Conservation (phyloP, 2,888 invertebrate species). For the Ectemnius lituratus region DNA sequence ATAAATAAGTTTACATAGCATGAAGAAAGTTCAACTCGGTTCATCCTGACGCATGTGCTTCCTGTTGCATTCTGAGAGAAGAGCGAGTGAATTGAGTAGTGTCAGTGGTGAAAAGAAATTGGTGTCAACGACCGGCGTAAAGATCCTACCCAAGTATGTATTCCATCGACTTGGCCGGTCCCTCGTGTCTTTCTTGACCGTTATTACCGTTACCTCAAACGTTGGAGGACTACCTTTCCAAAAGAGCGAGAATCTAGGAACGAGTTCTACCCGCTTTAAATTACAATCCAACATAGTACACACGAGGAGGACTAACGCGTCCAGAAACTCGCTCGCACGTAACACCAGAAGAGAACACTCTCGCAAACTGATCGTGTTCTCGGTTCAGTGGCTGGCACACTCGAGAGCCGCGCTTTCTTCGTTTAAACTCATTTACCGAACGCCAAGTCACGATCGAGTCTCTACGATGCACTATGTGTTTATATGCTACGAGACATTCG, state of each 20-base stretch:
- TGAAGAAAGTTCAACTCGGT: too few relatives aligned
- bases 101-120: conserved; percentile 44
- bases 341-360: conserved; percentile 5
- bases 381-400: too few relatives aligned
- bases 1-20: too few relatives aligned
- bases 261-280: conserved; percentile 67
- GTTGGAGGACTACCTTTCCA: conserved; percentile 64
- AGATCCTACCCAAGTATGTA: conserved; percentile 50
- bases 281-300: conserved; percentile 45
- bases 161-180: conserved; percentile 51
- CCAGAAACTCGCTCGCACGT: background rate
- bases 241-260: conserved; percentile 71
- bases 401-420: too few relatives aligned
- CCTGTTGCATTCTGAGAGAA: too few relatives aligned
- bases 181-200: conserved; percentile 62
- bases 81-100: background rate
- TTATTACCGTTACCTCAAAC: conserved; percentile 71
- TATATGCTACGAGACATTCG: too few relatives aligned
- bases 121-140: conserved; percentile 57
- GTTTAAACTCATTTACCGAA: too few relatives aligned
- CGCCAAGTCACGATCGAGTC: too few relatives aligned
- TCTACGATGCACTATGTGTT: too few relatives aligned
- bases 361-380: background rate
- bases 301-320: background rate
- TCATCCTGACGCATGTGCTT: too few relatives aligned